Base-by-base conservation (phyloP, 1,140 invertebrate genomes). In the Macrobrachium rosenbergii region DNA sequence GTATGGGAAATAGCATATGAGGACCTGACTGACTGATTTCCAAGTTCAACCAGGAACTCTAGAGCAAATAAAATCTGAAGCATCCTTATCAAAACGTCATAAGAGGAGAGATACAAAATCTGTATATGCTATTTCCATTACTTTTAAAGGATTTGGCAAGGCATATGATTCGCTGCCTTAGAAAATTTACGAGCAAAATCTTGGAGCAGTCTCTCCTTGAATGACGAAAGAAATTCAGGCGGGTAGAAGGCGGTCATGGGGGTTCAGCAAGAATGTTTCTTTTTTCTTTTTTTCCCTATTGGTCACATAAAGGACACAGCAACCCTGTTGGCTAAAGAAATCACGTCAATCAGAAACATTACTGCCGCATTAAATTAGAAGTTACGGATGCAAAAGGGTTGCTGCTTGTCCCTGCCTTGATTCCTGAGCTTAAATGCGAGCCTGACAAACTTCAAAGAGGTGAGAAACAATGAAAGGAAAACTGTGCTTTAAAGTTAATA, bases 391-490 rank as follows among this genome's bases (percentile, higher is more conserved):
- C 83, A 64, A 11, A 60, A 72, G 58, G 43, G 67, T 80, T 64
- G 80, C 77, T 77, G 64, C 83, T 72, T 64, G 83, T 87, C 85
- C 85, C 85, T 87, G 85, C 85, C 85, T 67, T 82, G 85, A 81
- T 87, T 87, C 85, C 85, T 87, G 85, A 87, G 85, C 64, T 87
- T 81, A 87, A 87, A 81, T 81, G 67, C 79, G 43, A 87, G 72
- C 78, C 78, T 75, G 43, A 72, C 58, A 78, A 85, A 82, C 21
- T 64, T 17, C 16, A 83, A 84, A 77, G 52, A 52, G 52, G 52
- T 52, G 52, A 52, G 52, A 52, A 52, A 52, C 52, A 52, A 12
- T 52, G 52, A 52, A 52, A 52, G 52, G 12, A 52, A 52, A 52
- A 52, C 52, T 52, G 52, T 52, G 52, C 52, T 52, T 52, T 52